Evolutionary conservation across 2,888 invertebrate species (phyloP).

Genomic region (Mayetiola destructor): DNA sequence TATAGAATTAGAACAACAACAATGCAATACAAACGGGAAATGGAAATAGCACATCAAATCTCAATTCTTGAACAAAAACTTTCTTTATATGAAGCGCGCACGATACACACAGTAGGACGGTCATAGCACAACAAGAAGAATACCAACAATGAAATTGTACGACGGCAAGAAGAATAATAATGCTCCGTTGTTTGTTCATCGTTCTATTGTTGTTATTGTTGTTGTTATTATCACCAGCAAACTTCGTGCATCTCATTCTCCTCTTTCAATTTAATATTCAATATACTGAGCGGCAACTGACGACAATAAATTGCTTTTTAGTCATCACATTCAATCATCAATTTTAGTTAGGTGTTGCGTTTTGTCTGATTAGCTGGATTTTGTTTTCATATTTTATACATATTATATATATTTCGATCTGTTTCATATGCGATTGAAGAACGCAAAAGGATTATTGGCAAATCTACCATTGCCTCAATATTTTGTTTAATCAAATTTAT

Average conservation of each 20-base stretch:
- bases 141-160: not conserved
- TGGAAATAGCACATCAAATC: too few species aligned
- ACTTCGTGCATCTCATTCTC: not conserved
- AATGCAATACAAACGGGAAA: too few species aligned
- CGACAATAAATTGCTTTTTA: slow-evolving; percentile 1
- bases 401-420: too few species aligned
- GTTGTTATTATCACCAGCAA: not conserved
- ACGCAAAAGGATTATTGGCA: too few species aligned
- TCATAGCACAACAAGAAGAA: not conserved
- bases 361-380: not conserved
- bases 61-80: too few species aligned
- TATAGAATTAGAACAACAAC: too few species aligned
- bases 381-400: too few species aligned
- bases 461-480: too few species aligned
- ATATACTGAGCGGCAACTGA: not conserved
- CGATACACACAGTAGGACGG: too few species aligned
- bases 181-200: not conserved
- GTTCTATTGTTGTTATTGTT: not conserved
- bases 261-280: not conserved
- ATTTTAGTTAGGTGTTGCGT: slow-evolving; percentile 11
- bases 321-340: slow-evolving; percentile 3
- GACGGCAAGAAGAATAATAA: slow-evolving; percentile 2
- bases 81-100: too few species aligned
- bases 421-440: too few species aligned
- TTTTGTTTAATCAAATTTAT: too few species aligned